Evolutionary conservation across 1,140 invertebrate species (phyloP).

Genomic region (Nixonia krombeini): DNA sequence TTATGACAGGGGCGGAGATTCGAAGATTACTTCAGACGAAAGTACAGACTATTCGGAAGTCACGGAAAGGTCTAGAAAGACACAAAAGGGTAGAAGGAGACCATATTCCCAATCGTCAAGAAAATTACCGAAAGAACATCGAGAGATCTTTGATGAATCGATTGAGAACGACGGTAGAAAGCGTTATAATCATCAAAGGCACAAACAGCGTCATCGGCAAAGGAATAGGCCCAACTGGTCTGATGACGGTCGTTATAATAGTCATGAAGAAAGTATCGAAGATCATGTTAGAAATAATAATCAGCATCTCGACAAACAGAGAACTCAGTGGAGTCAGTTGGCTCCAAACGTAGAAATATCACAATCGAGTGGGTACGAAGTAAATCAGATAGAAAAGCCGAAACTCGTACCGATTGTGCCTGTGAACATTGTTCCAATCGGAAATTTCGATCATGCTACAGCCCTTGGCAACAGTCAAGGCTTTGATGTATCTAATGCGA

Average conservation of each 20-base stretch:
- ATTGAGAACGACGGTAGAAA: conserved; percentile 47
- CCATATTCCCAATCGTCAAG: conserved; percentile 47
- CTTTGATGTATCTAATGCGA: conserved; percentile 64
- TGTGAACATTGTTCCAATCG: conserved; percentile 60
- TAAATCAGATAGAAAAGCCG: conserved; percentile 62
- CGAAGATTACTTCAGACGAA: conserved; percentile 54
- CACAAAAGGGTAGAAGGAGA: conserved; percentile 56
- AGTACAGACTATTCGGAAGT: conserved; percentile 59
- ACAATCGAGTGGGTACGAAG: conserved; percentile 55
- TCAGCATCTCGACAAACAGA: conserved; percentile 24
- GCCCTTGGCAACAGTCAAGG: conserved; percentile 65
- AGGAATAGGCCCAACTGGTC: conserved; percentile 52
- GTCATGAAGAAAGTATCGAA: conserved; percentile 46
- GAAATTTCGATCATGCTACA: conserved; percentile 64
- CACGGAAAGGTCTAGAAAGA: conserved; percentile 52
- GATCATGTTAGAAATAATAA: conserved; percentile 31
- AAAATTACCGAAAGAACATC: conserved; percentile 61
- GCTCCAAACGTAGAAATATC: conserved; percentile 55
- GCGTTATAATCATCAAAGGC: conserved; percentile 27
- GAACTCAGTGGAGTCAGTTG: conserved; percentile 58
- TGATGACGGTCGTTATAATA: conserved; percentile 42
- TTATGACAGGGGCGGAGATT: conserved; percentile 53
- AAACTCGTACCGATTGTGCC: conserved; percentile 61
- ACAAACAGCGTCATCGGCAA: conserved; percentile 50
- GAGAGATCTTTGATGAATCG: conserved; percentile 40